These are phyloP conservation scores for Mola mola DNA, from an alignment of 2,113 vertebrate genomes.

Conservation along the genomic window DNA sequence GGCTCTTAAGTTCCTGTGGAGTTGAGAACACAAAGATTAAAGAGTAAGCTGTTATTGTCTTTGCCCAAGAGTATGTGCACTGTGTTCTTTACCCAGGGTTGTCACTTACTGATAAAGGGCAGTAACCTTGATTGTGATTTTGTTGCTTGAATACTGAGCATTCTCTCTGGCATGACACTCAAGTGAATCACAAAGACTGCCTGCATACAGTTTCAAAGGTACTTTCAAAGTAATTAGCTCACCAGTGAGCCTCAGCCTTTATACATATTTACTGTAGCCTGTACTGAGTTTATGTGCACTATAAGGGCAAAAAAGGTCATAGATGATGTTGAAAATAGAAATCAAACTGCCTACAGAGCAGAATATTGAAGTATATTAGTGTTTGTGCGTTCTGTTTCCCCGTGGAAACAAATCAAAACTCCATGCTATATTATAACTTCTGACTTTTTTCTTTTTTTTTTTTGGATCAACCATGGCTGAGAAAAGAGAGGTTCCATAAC, in stretches of 20 bases:
- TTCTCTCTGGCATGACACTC: background rate
- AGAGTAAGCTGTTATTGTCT: slow-evolving; percentile 32
- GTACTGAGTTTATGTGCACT: background rate
- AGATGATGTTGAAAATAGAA: background rate
- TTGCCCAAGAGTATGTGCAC: slow-evolving; percentile 11
- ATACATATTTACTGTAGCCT: background rate
- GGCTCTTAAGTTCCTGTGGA: slow-evolving; percentile 55
- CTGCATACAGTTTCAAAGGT: background rate
- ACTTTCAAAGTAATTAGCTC: background rate
- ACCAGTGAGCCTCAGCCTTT: background rate
- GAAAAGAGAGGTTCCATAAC: slow-evolving; percentile 28
- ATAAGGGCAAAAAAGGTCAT: too few relatives aligned
- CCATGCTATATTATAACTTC: slow-evolving; percentile 20
- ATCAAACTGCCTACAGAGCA: background rate
- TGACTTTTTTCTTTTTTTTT: slow-evolving; percentile 52
- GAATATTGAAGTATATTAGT: too few relatives aligned
- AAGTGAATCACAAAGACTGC: background rate
- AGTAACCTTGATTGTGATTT: slow-evolving; percentile 41
- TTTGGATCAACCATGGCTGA: slow-evolving; percentile 26
- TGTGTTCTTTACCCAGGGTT: slow-evolving; percentile 28
- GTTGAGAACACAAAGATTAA: slow-evolving; percentile 53
- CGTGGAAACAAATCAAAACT: background rate
- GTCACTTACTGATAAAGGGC: slow-evolving; percentile 33
- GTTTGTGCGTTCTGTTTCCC: slow-evolving; percentile 21
- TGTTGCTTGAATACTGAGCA: background rate